Evolutionary conservation across 2,113 vertebrate genomes (phyloP).

Genomic region (Sapayoa aenigma): DNA sequence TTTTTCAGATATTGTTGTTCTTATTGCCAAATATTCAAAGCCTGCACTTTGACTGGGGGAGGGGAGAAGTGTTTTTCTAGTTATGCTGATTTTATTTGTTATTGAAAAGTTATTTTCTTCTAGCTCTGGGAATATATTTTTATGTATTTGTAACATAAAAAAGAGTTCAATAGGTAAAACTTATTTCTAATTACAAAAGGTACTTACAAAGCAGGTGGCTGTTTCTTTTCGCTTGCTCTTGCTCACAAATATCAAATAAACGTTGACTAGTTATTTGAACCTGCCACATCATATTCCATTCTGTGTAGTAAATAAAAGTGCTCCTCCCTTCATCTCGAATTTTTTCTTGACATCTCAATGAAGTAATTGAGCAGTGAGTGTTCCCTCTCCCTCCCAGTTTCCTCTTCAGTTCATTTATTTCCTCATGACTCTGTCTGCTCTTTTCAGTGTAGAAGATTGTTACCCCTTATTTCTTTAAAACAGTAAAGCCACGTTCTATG

Average conservation of each 20-base stretch:
- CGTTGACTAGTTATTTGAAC: not conserved
- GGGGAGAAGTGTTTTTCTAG: not conserved
- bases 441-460: not conserved
- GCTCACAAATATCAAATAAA: not conserved
- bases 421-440: not conserved
- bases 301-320: conserved; percentile 70
- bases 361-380: not conserved
- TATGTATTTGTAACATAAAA: not conserved
- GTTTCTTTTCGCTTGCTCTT: not conserved
- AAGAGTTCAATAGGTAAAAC: not conserved
- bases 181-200: not conserved
- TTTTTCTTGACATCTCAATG: not conserved
- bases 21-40: not conserved
- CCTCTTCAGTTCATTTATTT: not conserved
- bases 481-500: not conserved
- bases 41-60: not conserved
- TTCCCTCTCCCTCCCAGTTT: not conserved
- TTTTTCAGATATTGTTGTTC: not conserved
- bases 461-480: not conserved
- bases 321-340: conserved; percentile 69
- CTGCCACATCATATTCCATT: conserved; percentile 64
- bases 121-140: not conserved
- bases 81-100: not conserved
- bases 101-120: not conserved
- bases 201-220: conserved; percentile 51